Evolutionary conservation across 1,140 invertebrate genomes (phyloP), one percentile per base, ranked within the genome.

Genomic region (Drosophila watanabei): DNA sequence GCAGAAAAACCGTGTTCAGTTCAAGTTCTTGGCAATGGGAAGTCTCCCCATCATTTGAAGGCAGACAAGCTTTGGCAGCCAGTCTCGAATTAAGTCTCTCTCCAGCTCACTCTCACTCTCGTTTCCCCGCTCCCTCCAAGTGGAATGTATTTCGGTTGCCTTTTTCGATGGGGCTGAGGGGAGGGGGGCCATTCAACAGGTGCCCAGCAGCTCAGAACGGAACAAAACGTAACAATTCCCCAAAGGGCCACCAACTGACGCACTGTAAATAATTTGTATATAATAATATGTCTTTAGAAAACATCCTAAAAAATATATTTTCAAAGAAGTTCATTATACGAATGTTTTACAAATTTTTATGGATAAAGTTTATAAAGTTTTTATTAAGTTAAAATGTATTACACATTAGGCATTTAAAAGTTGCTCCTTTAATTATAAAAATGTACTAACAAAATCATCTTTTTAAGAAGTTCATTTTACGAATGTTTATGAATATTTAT

Each of bases 11-110:
- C 62, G 57, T 66, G 81, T 63, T 75, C 65, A 54, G 86, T 90
- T 88, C 85, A 88, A 88, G 85, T 85, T 88, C 85, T 88, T 88
- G 85, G 80, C 84, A 80, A 78, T 89, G 72, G 45, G 59, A 60
- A 54, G 70, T 70, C 64, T 39, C 48, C 43, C 45, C 57, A 43
- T 61, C 51, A 58, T 41, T 75, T 63, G 61, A 49, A 84, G 76
- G 80, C 52, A 80, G 71, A 69, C 80, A 57, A 87, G 62, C 82
- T 88, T 59, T 77, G 79, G 81, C 64, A 69, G 64, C 71, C 76
- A 77, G 77, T 78, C 72, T 71, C 59, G 46, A 51, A 45, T 33
- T 59, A 63, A 62, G 60, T 69, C 65, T 18, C 46, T 41, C 46
- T 45, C 62, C 52, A 8, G 49, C 41, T 52, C 37, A 24, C 32